Percentiles rank a stretch among this genome's conserved stretches.
Evolutionary conservation across 2,888 invertebrate species (phyloP).

Genomic region (Phortica magna): DNA sequence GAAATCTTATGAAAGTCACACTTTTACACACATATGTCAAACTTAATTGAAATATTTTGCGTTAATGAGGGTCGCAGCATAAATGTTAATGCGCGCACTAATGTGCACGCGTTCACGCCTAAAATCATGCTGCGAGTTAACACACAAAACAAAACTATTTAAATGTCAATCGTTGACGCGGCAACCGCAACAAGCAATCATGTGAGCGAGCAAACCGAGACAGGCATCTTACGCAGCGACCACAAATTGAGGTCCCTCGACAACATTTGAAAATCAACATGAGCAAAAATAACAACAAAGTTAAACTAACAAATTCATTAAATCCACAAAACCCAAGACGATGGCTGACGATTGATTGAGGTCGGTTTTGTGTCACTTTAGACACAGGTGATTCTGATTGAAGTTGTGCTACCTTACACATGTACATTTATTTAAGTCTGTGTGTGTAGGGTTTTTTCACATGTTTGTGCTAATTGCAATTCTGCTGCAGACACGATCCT

Average conservation of each 20-base stretch:
- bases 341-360: background rate
- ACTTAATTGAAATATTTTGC: slow-evolving; percentile 57
- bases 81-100: background rate
- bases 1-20: too few relatives aligned
- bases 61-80: slow-evolving; percentile 51
- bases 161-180: background rate
- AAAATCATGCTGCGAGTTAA: slow-evolving; percentile 26
- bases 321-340: background rate
- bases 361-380: background rate
- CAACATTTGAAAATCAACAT: slow-evolving; percentile 36
- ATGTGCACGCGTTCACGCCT: slow-evolving; percentile 9
- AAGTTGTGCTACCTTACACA: background rate
- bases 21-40: slow-evolving; percentile 21
- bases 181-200: too few relatives aligned
- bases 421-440: too few relatives aligned
- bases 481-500: background rate
- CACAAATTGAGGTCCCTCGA: slow-evolving; percentile 49
- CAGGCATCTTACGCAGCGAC: background rate
- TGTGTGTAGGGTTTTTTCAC: too few relatives aligned
- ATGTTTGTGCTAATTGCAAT: background rate
- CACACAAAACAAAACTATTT: background rate
- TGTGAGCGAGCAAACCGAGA: too few relatives aligned
- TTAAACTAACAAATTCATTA: slow-evolving; percentile 49
- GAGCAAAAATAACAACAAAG: slow-evolving; percentile 46
- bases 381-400: slow-evolving; percentile 17